These are phyloP conservation scores for Oscheius sp. DNA, from an alignment of 2,888 invertebrate genomes.

Conservation along the genomic window DNA sequence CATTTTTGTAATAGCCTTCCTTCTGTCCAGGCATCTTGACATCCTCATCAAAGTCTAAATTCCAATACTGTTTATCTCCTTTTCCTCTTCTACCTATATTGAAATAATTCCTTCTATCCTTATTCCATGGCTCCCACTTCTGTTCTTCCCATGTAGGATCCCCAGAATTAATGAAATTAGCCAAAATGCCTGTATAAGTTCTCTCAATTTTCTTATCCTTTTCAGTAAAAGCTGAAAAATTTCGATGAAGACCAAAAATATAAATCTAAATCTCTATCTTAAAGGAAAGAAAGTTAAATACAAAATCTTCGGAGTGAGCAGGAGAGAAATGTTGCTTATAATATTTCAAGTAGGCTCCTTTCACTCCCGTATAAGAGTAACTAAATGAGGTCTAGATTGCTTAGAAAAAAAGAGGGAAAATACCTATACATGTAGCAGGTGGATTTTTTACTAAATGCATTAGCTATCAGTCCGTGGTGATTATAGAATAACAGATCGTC, in stretches of 20 bases:
- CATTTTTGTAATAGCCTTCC: neutral
- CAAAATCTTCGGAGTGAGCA: neutral
- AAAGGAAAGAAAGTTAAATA: neutral
- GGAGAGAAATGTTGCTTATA: neutral
- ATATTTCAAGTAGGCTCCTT: neutral
- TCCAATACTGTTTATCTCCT: neutral
- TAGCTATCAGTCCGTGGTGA: neutral
- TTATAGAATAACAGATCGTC: slow-evolving; percentile 1
- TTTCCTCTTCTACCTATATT: neutral
- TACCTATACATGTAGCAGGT: neutral
- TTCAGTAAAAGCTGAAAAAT: neutral
- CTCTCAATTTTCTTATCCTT: neutral
- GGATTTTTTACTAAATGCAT: neutral
- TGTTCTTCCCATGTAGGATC: neutral
- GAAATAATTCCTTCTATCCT: neutral
- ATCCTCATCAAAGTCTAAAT: neutral
- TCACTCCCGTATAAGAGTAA: neutral
- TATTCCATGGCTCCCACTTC: neutral
- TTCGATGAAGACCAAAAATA: neutral
- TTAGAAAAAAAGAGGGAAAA: too few species aligned
- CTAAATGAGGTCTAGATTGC: too few species aligned
- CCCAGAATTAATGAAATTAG: neutral
- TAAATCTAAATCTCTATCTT: neutral
- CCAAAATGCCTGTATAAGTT: neutral
- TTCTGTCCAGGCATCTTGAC: neutral